These are phyloP conservation scores for Stenoptilia bipunctidactyla DNA, from an alignment of 2,888 invertebrate species.

Conservation along the genomic window DNA sequence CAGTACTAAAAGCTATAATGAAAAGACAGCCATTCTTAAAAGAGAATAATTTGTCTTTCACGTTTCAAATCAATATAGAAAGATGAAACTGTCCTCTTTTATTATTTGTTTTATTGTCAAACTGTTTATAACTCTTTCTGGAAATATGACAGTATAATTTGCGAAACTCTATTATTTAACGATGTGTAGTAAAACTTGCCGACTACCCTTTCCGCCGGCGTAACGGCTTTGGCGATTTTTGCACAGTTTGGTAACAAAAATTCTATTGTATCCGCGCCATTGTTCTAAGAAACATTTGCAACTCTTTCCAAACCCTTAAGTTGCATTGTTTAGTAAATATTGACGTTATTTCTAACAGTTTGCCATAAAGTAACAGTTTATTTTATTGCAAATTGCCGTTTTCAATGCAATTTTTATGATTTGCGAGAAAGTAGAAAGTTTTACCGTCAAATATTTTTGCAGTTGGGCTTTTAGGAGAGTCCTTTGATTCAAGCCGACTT, in stretches of 20 bases:
- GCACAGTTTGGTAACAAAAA: constrained; percentile 23
- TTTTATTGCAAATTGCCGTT: constrained; percentile 20
- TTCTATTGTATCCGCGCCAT: constrained; percentile 23
- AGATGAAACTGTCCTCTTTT: background rate
- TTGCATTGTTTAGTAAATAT: constrained; percentile 25
- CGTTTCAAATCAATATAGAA: no score
- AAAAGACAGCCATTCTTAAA: no score
- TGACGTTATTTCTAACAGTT: constrained; percentile 25
- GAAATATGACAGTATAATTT: constrained; percentile 12
- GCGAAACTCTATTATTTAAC: constrained; percentile 17
- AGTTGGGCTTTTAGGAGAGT: no score
- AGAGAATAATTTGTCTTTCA: no score
- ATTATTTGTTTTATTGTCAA: background rate
- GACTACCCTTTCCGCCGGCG: constrained; percentile 26
- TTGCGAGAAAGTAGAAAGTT: no score
- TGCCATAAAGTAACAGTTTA: constrained; percentile 31
- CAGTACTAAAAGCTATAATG: no score
- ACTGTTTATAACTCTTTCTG: background rate
- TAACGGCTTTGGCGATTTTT: constrained; percentile 32
- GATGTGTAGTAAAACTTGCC: constrained; percentile 35
- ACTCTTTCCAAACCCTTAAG: constrained; percentile 39
- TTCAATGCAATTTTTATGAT: background rate
- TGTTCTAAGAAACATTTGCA: constrained; percentile 38
- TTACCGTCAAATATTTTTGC: no score
- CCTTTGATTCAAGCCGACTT: no score